These are phyloP conservation scores for Papilio xuthus DNA, from an alignment of 1,140 invertebrate species.

Conservation along the genomic window DNA sequence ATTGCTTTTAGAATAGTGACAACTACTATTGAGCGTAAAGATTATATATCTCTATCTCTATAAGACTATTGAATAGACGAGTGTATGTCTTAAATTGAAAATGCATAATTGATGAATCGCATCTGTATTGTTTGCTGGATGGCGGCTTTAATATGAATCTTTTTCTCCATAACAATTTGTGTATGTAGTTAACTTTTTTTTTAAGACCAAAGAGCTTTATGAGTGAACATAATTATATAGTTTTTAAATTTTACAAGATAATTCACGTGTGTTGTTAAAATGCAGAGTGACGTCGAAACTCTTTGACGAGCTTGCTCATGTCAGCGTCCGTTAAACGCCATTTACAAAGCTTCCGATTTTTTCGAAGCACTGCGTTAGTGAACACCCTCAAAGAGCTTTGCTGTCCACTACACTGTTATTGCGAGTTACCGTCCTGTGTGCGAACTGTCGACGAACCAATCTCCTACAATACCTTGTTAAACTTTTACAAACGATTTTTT, in stretches of 20 bases:
- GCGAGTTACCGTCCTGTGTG: slow-evolving; percentile 44
- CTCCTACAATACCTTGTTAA: background rate
- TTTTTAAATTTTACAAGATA: background rate
- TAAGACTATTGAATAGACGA: background rate
- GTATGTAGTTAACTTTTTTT: background rate
- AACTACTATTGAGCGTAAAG: background rate
- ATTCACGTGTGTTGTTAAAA: background rate
- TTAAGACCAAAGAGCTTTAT: background rate
- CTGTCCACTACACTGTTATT: slow-evolving; percentile 61
- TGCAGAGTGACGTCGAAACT: slow-evolving; percentile 42
- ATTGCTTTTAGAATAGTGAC: background rate
- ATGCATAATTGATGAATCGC: too few relatives aligned
- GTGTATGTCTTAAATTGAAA: too few relatives aligned
- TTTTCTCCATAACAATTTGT: background rate
- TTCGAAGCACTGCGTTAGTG: slow-evolving; percentile 50
- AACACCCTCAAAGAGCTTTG: slow-evolving; percentile 70
- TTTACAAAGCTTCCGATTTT: slow-evolving; percentile 59
- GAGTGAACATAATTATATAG: background rate
- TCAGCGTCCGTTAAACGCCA: slow-evolving; percentile 41
- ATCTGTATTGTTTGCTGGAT: too few relatives aligned
- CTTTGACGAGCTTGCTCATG: slow-evolving; percentile 45
- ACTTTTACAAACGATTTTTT: background rate
- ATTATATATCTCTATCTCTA: too few relatives aligned
- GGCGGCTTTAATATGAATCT: too few relatives aligned
- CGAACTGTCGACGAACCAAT: slow-evolving; percentile 21